Evolutionary conservation across 1,140 invertebrate genomes (phyloP), one percentile per base, ranked within the genome.

Genomic region (Drosophila bocki): DNA sequence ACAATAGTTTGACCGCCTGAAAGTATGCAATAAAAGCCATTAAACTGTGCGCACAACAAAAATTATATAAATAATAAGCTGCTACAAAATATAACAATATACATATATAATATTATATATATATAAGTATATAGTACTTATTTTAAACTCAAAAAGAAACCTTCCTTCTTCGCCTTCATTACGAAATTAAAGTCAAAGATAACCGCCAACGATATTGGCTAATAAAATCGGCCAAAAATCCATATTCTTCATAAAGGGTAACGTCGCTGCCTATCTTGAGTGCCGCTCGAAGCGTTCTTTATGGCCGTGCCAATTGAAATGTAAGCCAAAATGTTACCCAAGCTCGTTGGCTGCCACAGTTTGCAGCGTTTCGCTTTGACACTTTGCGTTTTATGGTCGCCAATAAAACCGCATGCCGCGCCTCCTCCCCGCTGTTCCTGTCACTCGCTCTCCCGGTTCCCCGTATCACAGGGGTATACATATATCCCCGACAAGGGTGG

Each of bases 301-400:
- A 82, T 69, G 80, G 59, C 54, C 53, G 45, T 56, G 76, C 71
- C 83, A 86, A 86, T 86, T 86, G 83, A 87, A 86, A 82, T 86
- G 82, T 76, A 79, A 35, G 79, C 79, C 82, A 82, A 77, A 71
- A 72, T 59, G 58, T 68, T 63, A 54, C 53, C 64, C 63, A 69
- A 64, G 54, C 57, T 60, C 42, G 44, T 64, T 64, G 61, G 51
- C 51, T 65, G 57, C 44, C 71, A 71, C 79, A 64, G 75, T 82
- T 69, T 77, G 75, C 69, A 86, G 64, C 67, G 76, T 60, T 80
- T 77, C 84, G 76, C 80, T 88, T 80, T 88, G 84, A 87, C 83
- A 88, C 83, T 87, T 87, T 77, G 72, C 76, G 83, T 76, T 87
- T 87, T 82, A 86, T 77, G 75, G 64, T 50, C 63, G 65, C 80